Evolutionary conservation across 2,888 invertebrate species (phyloP), one percentile per base, ranked within the genome.

Genomic region (Tachina grossa): DNA sequence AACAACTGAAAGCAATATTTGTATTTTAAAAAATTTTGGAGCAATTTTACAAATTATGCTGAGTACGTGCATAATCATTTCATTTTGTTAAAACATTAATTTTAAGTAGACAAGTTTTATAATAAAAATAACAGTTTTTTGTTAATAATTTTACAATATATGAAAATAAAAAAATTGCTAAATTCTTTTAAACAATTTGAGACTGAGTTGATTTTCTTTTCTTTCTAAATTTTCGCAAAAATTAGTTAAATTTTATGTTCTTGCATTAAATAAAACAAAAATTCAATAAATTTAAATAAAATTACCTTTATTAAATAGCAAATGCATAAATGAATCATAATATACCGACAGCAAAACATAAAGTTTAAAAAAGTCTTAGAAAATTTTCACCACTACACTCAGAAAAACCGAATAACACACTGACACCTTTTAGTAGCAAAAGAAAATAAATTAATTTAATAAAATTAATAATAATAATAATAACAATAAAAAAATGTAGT

Each of bases 1-100:
- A 59, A 69, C 43, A 83, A 85, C 83, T 85, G 57, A 85, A 85
- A 85, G 85, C 85, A 85, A 85, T 85, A 85, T 76, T 85, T 85
- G 76, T 82, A 80, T 82, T 55, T 71, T 59, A 80, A 72, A 75
- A 51, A 81, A 75, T 68, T 83, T 88, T 86, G 77, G 80, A 83
- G 80, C 86, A 87, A 79, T 82, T 88, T 83, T 82, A 88, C 80
- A 87, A 87, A 43, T 77, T 74, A 72, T 55, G 31, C 31, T 31
- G 31, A 65, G 31, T 75, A 85, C 53, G 66, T 71, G 39, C 71
- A 85, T 66, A 74, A 45, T 53, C 41, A 39, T 77, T 84, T 80
- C 11, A 78, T 75, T 69, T 84, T 77, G 68, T 80, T 83, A 19
- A 71, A 72, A 69, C 8, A 55, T n/a, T 81, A 84, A 69, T 86